These are phyloP conservation scores for Trichopoda pennipes DNA, from an alignment of 2,888 invertebrate genomes.

Conservation along the genomic window DNA sequence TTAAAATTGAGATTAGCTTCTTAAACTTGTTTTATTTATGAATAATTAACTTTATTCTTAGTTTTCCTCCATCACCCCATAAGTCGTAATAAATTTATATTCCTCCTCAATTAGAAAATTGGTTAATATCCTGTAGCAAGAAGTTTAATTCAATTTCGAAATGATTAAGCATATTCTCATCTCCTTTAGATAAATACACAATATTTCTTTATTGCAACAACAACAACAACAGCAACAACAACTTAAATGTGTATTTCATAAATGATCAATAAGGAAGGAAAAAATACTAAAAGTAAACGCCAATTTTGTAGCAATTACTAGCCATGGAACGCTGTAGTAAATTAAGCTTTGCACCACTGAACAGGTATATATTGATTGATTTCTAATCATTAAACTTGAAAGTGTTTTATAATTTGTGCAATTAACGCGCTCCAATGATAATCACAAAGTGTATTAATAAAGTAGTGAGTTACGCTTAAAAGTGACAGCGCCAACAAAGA, in stretches of 20 bases:
- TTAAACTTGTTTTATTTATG: neutral
- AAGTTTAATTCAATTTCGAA: slow-evolving; percentile 49
- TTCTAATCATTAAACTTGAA: slow-evolving; percentile 66
- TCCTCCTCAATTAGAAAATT: slow-evolving; percentile 28
- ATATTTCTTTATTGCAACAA: slow-evolving; percentile 5
- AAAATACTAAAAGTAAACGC: slow-evolving; percentile 29
- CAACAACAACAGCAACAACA: neutral
- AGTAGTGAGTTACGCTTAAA: slow-evolving; percentile 21
- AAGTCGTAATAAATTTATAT: slow-evolving; percentile 53
- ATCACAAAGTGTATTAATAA: slow-evolving; percentile 54
- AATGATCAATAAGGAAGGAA: slow-evolving; percentile 20
- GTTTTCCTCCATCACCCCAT: slow-evolving; percentile 2
- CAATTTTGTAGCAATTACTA: slow-evolving; percentile 57
- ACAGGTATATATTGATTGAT: slow-evolving; percentile 64
- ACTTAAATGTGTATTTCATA: slow-evolving; percentile 35
- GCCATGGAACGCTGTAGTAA: slow-evolving; percentile 17
- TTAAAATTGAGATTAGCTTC: too few relatives aligned
- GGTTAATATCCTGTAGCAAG: slow-evolving; percentile 57
- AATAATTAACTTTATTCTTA: slow-evolving; percentile 20
- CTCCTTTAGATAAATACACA: slow-evolving; percentile 46
- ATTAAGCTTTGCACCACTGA: slow-evolving; percentile 40
- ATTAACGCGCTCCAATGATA: slow-evolving; percentile 67
- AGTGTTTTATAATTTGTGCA: slow-evolving; percentile 69
- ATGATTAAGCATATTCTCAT: slow-evolving; percentile 44
- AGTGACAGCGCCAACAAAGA: slow-evolving; percentile 32